A percentile compares a stretch with the other conserved stretches of the same genome.
Evolutionary conservation across 2,797 vertebrate genomes (phyloP).

Genomic region (Sorex maritimensis): DNA sequence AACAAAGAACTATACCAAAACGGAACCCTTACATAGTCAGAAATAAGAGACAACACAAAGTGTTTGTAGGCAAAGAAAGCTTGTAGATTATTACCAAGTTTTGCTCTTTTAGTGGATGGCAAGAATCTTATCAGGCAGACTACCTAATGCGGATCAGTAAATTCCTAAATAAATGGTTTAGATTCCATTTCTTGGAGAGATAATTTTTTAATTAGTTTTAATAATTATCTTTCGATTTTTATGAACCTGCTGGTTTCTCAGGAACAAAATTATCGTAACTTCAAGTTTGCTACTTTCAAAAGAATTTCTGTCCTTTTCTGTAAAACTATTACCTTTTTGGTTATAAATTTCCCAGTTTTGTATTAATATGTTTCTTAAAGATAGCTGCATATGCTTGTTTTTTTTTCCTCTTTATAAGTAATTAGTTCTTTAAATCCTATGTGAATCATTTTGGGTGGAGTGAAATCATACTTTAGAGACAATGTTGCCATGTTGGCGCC

Average conservation of each 20-base stretch:
- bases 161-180: background rate
- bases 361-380: background rate
- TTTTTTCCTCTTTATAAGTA: background rate
- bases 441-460: background rate
- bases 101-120: background rate
- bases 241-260: background rate
- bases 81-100: background rate
- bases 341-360: background rate
- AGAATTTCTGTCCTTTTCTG: background rate
- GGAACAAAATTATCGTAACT: background rate
- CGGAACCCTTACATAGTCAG: background rate
- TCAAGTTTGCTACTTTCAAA: background rate
- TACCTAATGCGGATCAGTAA: background rate
- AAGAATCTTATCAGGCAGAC: background rate
- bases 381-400: background rate
- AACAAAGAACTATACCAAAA: background rate
- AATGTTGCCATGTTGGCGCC: background rate
- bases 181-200: background rate
- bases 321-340: background rate
- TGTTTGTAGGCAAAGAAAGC: background rate
- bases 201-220: background rate
- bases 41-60: background rate
- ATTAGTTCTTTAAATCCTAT: background rate
- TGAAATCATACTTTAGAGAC: constrained; percentile 27
- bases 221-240: constrained; percentile 23